Conservation (phyloP, 2,797 vertebrate species). For the Malacoraja senta region DNA sequence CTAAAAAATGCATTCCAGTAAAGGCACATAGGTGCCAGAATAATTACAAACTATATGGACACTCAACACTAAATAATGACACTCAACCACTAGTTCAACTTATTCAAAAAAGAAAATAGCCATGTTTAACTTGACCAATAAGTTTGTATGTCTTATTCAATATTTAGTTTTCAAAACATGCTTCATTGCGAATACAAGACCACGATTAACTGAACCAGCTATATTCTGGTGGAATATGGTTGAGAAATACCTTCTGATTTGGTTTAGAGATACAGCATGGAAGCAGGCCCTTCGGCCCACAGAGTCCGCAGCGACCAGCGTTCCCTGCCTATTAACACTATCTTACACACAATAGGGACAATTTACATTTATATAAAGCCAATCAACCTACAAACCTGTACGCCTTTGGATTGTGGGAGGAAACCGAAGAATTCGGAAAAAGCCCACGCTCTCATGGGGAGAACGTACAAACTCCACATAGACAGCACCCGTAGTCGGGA, state of each 20-base stretch:
- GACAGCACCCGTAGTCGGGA: too few species aligned
- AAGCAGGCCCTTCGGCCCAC: too few species aligned
- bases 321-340: too few species aligned
- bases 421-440: too few species aligned
- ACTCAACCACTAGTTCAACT: not conserved
- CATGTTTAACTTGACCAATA: not conserved
- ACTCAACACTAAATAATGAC: not conserved
- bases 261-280: too few species aligned
- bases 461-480: too few species aligned
- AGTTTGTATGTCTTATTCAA: not conserved
- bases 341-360: too few species aligned
- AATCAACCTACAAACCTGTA: too few species aligned
- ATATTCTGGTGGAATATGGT: not conserved
- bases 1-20: not conserved
- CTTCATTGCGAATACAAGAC: not conserved
- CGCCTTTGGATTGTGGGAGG: too few species aligned
- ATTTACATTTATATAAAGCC: too few species aligned
- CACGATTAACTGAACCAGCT: not conserved
- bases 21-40: not conserved
- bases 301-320: too few species aligned
- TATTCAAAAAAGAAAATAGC: not conserved
- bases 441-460: too few species aligned
- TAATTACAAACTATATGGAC: not conserved
- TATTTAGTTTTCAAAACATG: not conserved
- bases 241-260: not conserved